A percentile compares a stretch with the other conserved stretches of the same genome.
Evolutionary conservation across 2,113 vertebrate species (phyloP).

Genomic region (Tenebrosternarchus preto): DNA sequence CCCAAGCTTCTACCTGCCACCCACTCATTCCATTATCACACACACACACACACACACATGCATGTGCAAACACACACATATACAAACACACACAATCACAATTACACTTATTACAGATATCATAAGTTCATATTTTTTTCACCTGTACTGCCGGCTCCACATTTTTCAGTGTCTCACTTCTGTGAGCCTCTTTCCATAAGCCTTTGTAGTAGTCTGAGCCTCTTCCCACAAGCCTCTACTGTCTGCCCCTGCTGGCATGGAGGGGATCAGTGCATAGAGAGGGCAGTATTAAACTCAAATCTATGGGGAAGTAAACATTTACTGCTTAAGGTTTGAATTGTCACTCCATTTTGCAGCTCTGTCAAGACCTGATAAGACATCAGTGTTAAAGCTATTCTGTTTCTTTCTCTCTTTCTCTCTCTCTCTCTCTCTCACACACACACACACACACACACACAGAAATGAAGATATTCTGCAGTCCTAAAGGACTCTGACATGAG

Average conservation of each 20-base stretch:
- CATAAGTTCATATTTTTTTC: constrained; percentile 17
- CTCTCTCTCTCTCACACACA: neutral
- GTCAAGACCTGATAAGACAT: constrained; percentile 51
- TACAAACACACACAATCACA: constrained; percentile 18
- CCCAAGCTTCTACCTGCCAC: constrained; percentile 32
- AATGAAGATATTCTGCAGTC: constrained; percentile 44
- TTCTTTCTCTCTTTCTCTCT: constrained; percentile 36
- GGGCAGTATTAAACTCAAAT: constrained; percentile 19
- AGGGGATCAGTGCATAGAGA: neutral
- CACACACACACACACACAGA: constrained; percentile 33
- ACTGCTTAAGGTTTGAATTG: constrained; percentile 46
- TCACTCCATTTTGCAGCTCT: constrained; percentile 45
- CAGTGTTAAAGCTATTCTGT: constrained; percentile 47
- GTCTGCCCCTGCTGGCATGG: neutral
- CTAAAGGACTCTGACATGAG: constrained; percentile 42
- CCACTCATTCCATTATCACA: constrained; percentile 42
- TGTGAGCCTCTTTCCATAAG: constrained; percentile 29
- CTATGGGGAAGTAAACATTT: constrained; percentile 45
- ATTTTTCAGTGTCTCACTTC: constrained; percentile 5
- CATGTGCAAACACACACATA: constrained; percentile 4
- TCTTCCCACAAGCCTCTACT: constrained; percentile 37
- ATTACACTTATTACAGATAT: constrained; percentile 25
- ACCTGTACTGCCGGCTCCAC: constrained; percentile 29
- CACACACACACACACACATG: constrained; percentile 7
- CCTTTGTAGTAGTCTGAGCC: constrained; percentile 27